Conservation (phyloP, 2,113 vertebrate species). For the Merops nubicus region DNA sequence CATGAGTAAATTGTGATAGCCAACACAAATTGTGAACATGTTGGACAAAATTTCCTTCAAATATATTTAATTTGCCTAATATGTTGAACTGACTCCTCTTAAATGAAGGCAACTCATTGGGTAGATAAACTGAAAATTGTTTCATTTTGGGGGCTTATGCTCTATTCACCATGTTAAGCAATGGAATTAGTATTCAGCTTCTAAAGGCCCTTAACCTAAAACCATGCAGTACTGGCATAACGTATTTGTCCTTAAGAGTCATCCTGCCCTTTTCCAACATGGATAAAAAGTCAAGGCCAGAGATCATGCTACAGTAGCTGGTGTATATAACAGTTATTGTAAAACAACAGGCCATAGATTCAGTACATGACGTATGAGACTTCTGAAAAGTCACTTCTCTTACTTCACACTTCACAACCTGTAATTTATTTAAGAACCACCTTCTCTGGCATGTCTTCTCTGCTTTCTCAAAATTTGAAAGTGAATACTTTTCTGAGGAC, state of each 20-base stretch:
- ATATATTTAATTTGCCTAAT: background rate
- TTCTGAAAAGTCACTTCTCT: slow-evolving; percentile 1
- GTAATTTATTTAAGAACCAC: background rate
- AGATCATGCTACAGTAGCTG: background rate
- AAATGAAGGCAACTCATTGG: background rate
- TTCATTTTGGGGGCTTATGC: background rate
- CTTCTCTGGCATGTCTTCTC: background rate
- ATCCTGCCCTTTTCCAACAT: background rate
- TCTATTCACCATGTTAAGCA: background rate
- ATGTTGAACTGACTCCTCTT: background rate
- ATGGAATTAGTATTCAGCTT: background rate
- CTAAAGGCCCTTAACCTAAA: background rate
- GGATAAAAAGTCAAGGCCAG: background rate
- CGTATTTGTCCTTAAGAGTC: background rate
- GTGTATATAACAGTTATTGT: too few relatives aligned
- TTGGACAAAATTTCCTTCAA: background rate
- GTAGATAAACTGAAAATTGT: background rate
- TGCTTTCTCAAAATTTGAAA: background rate
- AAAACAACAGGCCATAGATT: background rate
- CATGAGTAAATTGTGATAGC: background rate
- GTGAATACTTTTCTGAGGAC: background rate
- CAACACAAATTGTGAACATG: background rate
- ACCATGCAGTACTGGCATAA: background rate
- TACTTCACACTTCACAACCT: background rate
- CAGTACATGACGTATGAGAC: background rate